These are phyloP conservation scores for Muscina levida DNA, from an alignment of 2,888 invertebrate genomes.

Conservation along the genomic window DNA sequence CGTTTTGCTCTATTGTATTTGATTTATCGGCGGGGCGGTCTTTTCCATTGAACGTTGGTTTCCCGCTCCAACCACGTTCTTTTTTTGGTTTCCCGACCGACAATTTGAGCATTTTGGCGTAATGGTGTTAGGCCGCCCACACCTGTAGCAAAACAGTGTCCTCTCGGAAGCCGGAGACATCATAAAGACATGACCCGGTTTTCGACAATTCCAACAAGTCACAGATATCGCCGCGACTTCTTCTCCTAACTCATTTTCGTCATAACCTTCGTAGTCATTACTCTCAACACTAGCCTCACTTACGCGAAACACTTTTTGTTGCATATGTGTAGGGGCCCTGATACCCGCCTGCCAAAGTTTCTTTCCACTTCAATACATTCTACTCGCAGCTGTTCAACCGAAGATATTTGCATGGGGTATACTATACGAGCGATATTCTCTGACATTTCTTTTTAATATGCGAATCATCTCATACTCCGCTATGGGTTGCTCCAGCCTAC, in stretches of 20 bases:
- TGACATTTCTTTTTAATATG: constrained; percentile 28
- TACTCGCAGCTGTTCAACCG: constrained; percentile 13
- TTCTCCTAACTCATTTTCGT: too few relatives aligned
- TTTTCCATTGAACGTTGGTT: constrained; percentile 13
- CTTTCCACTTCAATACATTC: constrained; percentile 23
- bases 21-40: not conserved
- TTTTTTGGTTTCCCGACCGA: not conserved
- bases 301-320: too few relatives aligned
- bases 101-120: constrained; percentile 30
- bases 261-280: too few relatives aligned
- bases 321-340: too few relatives aligned
- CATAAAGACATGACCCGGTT: constrained; percentile 1
- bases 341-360: too few relatives aligned
- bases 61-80: not conserved
- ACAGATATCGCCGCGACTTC: too few relatives aligned
- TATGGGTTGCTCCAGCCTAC: not conserved
- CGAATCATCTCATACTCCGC: constrained; percentile 21
- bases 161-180: constrained; percentile 3
- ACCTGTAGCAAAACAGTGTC: constrained; percentile 34
- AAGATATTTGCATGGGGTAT: not conserved
- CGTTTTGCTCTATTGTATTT: too few relatives aligned
- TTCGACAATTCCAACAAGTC: constrained; percentile 33
- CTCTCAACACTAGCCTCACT: too few relatives aligned
- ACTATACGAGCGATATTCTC: constrained; percentile 24
- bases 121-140: constrained; percentile 11